Evolutionary conservation across 2,888 invertebrate genomes (phyloP), one percentile per base, ranked within the genome.

Genomic region (Digitonthophagus gazella): DNA sequence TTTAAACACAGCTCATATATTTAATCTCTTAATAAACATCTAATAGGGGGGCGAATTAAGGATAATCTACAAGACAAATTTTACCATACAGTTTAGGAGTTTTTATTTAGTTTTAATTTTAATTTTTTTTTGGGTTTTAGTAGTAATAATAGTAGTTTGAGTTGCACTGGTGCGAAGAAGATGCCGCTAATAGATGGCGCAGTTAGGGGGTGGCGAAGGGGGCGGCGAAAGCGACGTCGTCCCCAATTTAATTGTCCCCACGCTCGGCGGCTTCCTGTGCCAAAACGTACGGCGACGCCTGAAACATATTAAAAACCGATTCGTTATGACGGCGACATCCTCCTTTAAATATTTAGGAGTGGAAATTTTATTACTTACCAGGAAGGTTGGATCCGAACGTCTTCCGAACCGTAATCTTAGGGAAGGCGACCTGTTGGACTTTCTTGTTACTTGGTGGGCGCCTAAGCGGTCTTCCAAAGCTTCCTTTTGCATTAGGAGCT

Each of bases 341-440:
- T n/a, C 5, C n/a, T 11, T 64, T 14, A 15, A 66, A 57, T 8
- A 15, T 15, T 22, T 28, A 15, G 16, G 18, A 5, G 5, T n/a
- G 1, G 14, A 61, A 6, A 18, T 16, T 19, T 58, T 15, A 19
- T 16, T 56, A n/a, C n/a, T n/a, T 78, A 82, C 82, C n/a, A 86
- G 85, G 83, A 90, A 86, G 71, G 87, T 87, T 11, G 91, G 89
- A 81, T 91, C 91, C 22, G 91, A 90, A 72, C 92, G 87, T 73
- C 91, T 87, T 56, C 93, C 93, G 78, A 93, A 93, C 72, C 93
- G 88, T 69, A 93, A 86, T 15, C 93, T 86, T 56, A 93, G 84
- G 0, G 92, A 92, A 0, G 92, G 93, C 14, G 91, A 91, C 72
- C 92, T 86, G 77, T 91, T 91, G 2, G 92, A 91, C 81, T 92